phyloP scores from a whole-genome alignment of 2,797 vertebrate genomes.

The Choloepus didactylus region DNA sequence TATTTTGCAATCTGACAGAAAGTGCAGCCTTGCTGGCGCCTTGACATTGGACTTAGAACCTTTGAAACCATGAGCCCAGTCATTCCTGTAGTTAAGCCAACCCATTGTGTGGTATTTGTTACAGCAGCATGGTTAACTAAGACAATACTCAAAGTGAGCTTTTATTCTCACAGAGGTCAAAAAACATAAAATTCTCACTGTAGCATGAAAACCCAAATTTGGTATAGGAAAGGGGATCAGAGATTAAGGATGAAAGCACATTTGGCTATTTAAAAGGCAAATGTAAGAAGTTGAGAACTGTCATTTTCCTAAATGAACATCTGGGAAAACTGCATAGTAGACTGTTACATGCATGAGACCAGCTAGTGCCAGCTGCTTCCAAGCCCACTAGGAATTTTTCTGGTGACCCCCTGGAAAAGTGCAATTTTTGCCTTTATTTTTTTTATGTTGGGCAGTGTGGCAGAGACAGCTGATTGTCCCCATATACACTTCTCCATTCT shows the following conservation, averaged over 20 bases:
- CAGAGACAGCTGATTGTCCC: not conserved
- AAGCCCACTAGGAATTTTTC: not conserved
- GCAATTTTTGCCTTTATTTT: not conserved
- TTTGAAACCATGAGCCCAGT: too few species aligned
- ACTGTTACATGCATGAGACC: not conserved
- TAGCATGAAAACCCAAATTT: slow-evolving; percentile 13
- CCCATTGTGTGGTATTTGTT: too few species aligned
- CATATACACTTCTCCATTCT: not conserved
- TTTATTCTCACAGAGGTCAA: not conserved
- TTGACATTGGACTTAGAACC: too few species aligned
- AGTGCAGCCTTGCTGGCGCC: too few species aligned
- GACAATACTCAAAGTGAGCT: not conserved
- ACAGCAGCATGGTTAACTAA: too few species aligned
- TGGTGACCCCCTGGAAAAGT: not conserved
- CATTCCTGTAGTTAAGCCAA: too few species aligned
- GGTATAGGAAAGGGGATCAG: not conserved
- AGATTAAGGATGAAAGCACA: not conserved
- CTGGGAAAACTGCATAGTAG: not conserved
- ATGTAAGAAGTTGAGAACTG: not conserved
- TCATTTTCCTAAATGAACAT: slow-evolving; percentile 15
- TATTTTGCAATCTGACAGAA: too few species aligned
- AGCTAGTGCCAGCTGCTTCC: not conserved
- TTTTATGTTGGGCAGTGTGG: not conserved
- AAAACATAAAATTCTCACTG: not conserved
- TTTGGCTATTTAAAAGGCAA: not conserved